These are phyloP conservation scores for Cottoperca gobio DNA, from an alignment of 2,797 vertebrate genomes.

Conservation along the genomic window DNA sequence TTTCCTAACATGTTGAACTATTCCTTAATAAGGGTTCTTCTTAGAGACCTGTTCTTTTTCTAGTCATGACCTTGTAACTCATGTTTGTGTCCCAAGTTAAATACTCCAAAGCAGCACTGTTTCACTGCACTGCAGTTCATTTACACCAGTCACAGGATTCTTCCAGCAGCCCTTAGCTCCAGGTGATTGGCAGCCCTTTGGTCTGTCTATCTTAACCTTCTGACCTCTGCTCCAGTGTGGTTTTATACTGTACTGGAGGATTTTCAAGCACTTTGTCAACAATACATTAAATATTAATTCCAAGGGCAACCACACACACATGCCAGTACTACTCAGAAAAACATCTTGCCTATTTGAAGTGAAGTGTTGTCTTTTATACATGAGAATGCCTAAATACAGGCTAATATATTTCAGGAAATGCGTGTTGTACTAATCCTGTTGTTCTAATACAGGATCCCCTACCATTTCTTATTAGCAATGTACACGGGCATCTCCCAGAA, in stretches of 20 bases:
- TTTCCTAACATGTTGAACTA: not conserved
- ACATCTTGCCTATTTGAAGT: conserved; percentile 19
- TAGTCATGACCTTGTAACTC: not conserved
- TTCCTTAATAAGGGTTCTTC: not conserved
- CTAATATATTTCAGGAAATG: conserved; percentile 43
- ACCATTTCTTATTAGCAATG: conserved; percentile 73
- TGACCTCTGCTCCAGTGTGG: conserved; percentile 33
- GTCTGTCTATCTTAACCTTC: conserved; percentile 47
- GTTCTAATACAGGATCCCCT: conserved; percentile 48
- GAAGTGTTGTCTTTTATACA: conserved; percentile 41
- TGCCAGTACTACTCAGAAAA: conserved; percentile 4
- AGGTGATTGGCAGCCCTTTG: conserved; percentile 46
- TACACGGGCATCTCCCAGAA: conserved; percentile 83
- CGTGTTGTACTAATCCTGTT: conserved; percentile 46
- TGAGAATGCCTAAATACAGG: conserved; percentile 15
- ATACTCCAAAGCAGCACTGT: not conserved
- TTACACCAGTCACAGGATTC: conserved; percentile 9
- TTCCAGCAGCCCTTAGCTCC: conserved; percentile 33
- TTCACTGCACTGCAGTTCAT: not conserved
- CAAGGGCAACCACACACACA: conserved; percentile 24
- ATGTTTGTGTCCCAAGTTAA: not conserved
- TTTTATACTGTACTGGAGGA: conserved; percentile 29
- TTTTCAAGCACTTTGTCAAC: conserved; percentile 56
- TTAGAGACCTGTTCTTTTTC: not conserved
- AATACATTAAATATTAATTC: conserved; percentile 45